Evolutionary conservation across 2,113 vertebrate genomes (phyloP).

Genomic region (Anas platyrhynchos): DNA sequence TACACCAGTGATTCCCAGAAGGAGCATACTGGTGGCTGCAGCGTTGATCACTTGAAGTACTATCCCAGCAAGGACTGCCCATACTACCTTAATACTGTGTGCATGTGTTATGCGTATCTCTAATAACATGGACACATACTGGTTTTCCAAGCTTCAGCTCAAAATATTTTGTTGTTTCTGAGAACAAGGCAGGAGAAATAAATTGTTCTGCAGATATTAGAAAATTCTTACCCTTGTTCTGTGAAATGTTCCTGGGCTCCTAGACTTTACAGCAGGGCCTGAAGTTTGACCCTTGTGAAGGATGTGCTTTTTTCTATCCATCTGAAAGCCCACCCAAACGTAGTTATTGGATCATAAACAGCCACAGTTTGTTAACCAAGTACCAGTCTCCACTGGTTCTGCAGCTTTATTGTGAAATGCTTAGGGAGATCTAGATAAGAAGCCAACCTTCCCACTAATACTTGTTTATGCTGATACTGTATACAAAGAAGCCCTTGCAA

Average conservation of each 20-base stretch:
- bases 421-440: slow-evolving; percentile 44
- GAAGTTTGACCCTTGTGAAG: background rate
- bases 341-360: slow-evolving; percentile 21
- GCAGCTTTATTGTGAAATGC: slow-evolving; percentile 40
- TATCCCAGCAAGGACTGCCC: background rate
- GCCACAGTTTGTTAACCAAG: background rate
- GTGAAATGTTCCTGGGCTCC: background rate
- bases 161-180: background rate
- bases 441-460: background rate
- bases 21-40: background rate
- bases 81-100: background rate
- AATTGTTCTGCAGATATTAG: background rate
- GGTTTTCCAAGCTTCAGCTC: background rate
- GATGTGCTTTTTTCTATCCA: background rate
- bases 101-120: background rate
- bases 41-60: background rate
- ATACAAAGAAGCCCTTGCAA: slow-evolving; percentile 1
- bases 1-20: background rate
- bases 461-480: background rate
- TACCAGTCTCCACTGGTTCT: slow-evolving; percentile 25
- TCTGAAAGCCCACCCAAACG: background rate
- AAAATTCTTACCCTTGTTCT: background rate
- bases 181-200: background rate
- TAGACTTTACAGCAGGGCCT: background rate
- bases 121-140: background rate